A percentile compares a stretch with the other conserved stretches of the same genome.
Conservation (phyloP, 2,797 vertebrate genomes). For the Muscicapa striata region DNA sequence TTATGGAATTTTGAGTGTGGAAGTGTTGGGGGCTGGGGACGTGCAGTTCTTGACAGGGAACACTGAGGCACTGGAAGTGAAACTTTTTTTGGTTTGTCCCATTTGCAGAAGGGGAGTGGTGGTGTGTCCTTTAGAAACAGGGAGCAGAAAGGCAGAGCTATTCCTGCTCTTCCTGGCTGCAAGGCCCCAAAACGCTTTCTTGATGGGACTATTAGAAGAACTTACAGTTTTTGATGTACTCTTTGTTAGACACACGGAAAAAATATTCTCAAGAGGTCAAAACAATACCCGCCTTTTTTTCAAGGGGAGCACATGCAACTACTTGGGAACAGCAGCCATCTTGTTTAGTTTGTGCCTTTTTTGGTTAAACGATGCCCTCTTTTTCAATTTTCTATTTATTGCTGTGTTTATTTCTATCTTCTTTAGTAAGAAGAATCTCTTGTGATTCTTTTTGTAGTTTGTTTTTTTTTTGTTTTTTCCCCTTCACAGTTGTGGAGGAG, state of each 20-base stretch:
- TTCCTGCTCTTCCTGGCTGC: not conserved
- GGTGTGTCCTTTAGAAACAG: not conserved
- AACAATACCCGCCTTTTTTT: not conserved
- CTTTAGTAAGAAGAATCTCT: not conserved
- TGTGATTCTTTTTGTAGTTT: not conserved
- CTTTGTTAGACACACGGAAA: not conserved
- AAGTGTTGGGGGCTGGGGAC: not conserved
- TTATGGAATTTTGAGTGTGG: not conserved
- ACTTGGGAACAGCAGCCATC: not conserved
- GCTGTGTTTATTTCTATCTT: not conserved
- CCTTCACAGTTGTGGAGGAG: not conserved
- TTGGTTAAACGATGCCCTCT: not conserved
- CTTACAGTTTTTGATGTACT: rapidly evolving
- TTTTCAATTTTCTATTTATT: not conserved
- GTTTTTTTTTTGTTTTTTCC: not conserved
- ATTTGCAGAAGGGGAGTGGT: rapidly evolving
- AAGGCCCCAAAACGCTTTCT: not conserved
- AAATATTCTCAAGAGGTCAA: not conserved
- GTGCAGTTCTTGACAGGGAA: not conserved
- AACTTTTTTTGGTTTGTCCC: rapidly evolving
- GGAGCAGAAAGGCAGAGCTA: not conserved
- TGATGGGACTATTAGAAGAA: not conserved
- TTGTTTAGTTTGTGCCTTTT: not conserved
- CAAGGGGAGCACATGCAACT: rapidly evolving
- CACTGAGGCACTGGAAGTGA: too few species aligned